Percentiles rank a stretch among this genome's conserved stretches.
Conservation (phyloP, 2,113 vertebrate genomes). For the Oncorhynchus nerka region DNA sequence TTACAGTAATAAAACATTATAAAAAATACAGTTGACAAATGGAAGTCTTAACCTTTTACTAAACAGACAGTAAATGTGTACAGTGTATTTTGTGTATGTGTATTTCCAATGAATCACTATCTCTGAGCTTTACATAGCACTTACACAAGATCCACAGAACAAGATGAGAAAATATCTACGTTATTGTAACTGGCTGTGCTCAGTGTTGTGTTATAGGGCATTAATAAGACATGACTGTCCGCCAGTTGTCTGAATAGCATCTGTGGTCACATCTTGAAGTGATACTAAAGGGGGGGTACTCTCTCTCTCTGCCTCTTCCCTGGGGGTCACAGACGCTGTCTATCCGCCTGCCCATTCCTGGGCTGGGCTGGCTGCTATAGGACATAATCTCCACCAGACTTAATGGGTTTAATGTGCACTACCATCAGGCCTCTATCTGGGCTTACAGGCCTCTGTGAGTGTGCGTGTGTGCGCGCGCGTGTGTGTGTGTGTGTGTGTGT, state of each 20-base stretch:
- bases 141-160: not conserved
- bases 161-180: not conserved
- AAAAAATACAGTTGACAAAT: not conserved
- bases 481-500: not conserved
- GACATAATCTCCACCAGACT: conserved; percentile 62
- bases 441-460: conserved; percentile 47
- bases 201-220: not conserved
- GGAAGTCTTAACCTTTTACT: not conserved
- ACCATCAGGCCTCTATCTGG: conserved; percentile 45
- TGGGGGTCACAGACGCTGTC: conserved; percentile 38
- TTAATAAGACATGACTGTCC: not conserved
- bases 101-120: not conserved
- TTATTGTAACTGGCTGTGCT: not conserved
- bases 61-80: not conserved
- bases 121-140: not conserved
- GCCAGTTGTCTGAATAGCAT: conserved; percentile 7
- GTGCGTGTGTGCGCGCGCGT: not conserved
- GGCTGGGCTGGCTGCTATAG: conserved; percentile 31
- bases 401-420: conserved; percentile 73
- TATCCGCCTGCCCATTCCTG: conserved; percentile 24
- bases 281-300: conserved; percentile 1
- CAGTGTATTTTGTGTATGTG: not conserved
- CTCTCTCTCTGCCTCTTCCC: conserved; percentile 30
- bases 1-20: not conserved
- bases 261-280: conserved; percentile 9